A percentile compares a stretch with the other conserved stretches of the same genome.
Conservation (phyloP, 2,888 invertebrate species). For the Ophioninae sp. region DNA sequence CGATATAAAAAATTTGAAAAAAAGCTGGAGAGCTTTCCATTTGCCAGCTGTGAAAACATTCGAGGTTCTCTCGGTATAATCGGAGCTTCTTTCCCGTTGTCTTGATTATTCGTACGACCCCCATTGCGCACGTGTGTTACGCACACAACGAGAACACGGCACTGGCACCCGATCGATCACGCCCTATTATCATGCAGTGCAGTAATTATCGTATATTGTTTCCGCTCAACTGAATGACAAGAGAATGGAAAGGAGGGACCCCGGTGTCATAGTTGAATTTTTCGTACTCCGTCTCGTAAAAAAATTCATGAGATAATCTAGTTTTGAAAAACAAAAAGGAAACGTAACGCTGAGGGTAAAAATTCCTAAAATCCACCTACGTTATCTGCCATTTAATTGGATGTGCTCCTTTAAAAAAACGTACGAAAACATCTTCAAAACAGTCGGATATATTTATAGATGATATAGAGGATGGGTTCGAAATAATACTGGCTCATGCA, state of each 20-base stretch:
- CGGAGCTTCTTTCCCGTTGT: background rate
- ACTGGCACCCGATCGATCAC: conserved; percentile 33
- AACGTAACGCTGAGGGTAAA: background rate
- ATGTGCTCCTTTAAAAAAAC: too few species aligned
- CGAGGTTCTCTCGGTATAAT: background rate
- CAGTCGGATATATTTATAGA: background rate
- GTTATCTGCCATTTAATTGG: too few species aligned
- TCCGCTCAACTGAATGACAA: conserved; percentile 1
- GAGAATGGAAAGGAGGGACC: background rate
- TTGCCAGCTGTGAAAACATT: conserved; percentile 7
- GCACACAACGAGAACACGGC: conserved; percentile 4
- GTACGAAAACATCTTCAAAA: too few species aligned
- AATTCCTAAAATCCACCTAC: too few species aligned
- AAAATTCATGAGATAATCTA: background rate
- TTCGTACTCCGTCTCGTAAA: background rate
- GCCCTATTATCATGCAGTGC: background rate
- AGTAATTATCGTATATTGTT: conserved; percentile 39
- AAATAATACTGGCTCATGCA: conserved; percentile 64
- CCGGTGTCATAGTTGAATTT: conserved; percentile 9
- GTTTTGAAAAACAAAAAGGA: background rate
- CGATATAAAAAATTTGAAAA: background rate
- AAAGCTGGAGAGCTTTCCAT: background rate
- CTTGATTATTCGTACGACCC: background rate
- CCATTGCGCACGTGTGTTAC: background rate
- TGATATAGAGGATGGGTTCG: background rate